A percentile compares a stretch with the other conserved stretches of the same genome.
phyloP scores from a whole-genome alignment of 2,888 invertebrate genomes.

The Nasonia oneida region DNA sequence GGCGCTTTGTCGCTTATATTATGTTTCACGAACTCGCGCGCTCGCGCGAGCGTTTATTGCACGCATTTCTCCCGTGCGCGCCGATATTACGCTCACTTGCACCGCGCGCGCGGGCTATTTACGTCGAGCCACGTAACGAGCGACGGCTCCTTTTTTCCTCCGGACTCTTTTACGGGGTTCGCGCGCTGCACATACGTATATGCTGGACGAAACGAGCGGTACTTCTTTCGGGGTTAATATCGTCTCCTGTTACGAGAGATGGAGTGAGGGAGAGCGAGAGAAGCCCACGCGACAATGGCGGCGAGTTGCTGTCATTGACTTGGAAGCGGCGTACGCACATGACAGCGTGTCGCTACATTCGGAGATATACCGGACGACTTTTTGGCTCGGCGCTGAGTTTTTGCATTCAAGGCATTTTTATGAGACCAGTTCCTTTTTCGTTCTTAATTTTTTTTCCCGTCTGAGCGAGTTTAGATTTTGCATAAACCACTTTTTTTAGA shows the following conservation, averaged over 20 bases:
- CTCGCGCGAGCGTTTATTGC: constrained; percentile 35
- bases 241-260: constrained; percentile 38
- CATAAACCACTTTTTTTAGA: background rate
- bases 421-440: background rate
- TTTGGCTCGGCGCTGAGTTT: background rate
- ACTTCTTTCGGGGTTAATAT: constrained; percentile 49
- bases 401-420: background rate
- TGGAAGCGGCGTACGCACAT: background rate
- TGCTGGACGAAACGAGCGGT: constrained; percentile 30
- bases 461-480: background rate
- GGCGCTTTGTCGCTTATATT: constrained; percentile 33
- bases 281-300: constrained; percentile 40
- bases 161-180: background rate
- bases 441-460: background rate
- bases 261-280: background rate
- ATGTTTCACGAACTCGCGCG: constrained; percentile 22
- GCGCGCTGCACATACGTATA: background rate
- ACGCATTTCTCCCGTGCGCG: constrained; percentile 15
- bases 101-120: constrained; percentile 16
- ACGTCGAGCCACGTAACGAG: constrained; percentile 40
- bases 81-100: constrained; percentile 41
- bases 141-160: constrained; percentile 2
- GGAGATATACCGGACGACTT: background rate
- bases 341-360: background rate
- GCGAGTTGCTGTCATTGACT: constrained; percentile 12